Evolutionary conservation across 1,140 invertebrate genomes (phyloP).

Genomic region (Pollicipes pollicipes): DNA sequence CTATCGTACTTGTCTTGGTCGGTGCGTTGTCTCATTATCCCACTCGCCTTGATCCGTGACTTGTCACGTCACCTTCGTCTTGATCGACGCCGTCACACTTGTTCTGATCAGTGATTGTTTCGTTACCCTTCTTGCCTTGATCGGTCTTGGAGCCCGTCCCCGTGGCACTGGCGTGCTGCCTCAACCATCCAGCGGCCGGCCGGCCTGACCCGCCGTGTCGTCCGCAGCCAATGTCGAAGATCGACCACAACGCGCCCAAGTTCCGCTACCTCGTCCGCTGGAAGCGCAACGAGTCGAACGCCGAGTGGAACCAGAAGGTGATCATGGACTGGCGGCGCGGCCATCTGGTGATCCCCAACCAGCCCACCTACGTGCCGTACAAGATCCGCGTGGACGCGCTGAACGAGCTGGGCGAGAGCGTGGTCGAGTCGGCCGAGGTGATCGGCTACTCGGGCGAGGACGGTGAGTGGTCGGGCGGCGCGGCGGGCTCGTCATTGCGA

Average conservation of each 20-base stretch:
- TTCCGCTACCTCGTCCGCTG: slow-evolving; percentile 84
- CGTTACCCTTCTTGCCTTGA: too few species aligned
- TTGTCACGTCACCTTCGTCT: too few species aligned
- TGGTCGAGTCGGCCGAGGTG: slow-evolving; percentile 57
- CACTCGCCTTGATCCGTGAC: too few species aligned
- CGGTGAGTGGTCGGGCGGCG: slow-evolving; percentile 30
- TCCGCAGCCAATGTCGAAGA: slow-evolving; percentile 70
- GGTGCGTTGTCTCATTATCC: too few species aligned
- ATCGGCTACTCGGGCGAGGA: slow-evolving; percentile 91
- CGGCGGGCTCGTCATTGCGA: too few species aligned
- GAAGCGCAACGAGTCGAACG: slow-evolving; percentile 33
- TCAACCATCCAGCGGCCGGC: too few species aligned
- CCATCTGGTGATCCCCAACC: slow-evolving; percentile 49
- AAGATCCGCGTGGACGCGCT: slow-evolving; percentile 79
- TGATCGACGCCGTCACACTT: too few species aligned
- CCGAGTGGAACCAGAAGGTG: slow-evolving; percentile 47
- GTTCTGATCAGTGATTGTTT: too few species aligned
- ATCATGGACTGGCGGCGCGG: slow-evolving; percentile 55
- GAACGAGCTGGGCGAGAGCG: slow-evolving; percentile 74
- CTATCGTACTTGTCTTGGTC: too few species aligned
- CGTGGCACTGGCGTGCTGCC: too few species aligned
- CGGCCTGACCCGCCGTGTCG: too few species aligned
- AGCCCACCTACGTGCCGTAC: slow-evolving; percentile 80
- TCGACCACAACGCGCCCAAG: slow-evolving; percentile 85
- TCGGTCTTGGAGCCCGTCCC: too few species aligned